Conservation (phyloP, 2,113 vertebrate species). For the Mesitornis unicolor region DNA sequence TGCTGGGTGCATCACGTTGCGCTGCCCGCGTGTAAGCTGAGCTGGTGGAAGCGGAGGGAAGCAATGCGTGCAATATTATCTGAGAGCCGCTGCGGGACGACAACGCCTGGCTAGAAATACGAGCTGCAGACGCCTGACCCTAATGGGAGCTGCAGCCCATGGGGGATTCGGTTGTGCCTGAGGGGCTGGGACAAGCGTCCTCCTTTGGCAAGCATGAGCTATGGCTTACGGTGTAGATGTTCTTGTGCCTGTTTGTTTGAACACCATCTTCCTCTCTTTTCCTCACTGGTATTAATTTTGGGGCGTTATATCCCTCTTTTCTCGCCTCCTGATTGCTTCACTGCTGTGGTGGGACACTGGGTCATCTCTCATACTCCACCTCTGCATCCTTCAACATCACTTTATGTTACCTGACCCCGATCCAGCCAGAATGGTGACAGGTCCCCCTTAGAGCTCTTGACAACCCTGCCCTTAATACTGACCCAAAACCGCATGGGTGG, state of each 20-base stretch:
- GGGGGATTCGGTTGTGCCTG: neutral
- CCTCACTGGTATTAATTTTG: neutral
- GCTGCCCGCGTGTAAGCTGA: neutral
- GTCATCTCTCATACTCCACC: neutral
- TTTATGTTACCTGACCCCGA: neutral
- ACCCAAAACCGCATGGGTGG: neutral
- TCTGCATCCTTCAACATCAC: neutral
- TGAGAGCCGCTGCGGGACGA: neutral
- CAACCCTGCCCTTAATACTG: neutral
- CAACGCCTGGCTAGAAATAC: neutral
- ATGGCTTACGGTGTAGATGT: neutral
- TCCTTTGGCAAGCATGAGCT: neutral
- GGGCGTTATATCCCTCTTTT: neutral
- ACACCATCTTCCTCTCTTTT: neutral
- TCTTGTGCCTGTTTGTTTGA: neutral
- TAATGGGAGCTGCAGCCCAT: neutral
- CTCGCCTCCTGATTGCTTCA: accelerated
- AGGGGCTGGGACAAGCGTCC: neutral
- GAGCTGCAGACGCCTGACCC: neutral
- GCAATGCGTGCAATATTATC: neutral
- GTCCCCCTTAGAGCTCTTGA: neutral
- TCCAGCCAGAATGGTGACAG: neutral
- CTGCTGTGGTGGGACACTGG: neutral
- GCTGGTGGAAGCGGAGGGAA: neutral
- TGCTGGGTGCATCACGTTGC: neutral